phyloP scores from a whole-genome alignment of 2,888 invertebrate genomes.

The Eupeodes luniger region DNA sequence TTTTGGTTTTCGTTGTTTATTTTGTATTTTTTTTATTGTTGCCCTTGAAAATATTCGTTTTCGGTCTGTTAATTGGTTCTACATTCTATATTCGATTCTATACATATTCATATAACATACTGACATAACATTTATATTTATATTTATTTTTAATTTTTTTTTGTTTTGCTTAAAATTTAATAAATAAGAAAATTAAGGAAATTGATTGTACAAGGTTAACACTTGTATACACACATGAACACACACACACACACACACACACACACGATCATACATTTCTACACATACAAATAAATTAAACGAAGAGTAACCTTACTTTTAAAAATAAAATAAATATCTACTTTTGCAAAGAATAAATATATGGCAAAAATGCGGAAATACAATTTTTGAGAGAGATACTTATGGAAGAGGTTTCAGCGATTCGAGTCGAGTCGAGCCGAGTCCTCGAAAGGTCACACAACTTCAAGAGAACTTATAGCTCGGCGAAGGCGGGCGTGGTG shows the following conservation, averaged over 20 bases:
- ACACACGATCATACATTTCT: neutral
- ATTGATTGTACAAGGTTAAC: constrained; percentile 68
- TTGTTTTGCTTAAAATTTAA: constrained; percentile 34
- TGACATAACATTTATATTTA: constrained; percentile 31
- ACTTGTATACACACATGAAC: constrained; percentile 8
- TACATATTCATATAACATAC: neutral
- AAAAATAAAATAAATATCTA: constrained; percentile 8
- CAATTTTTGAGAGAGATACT: constrained; percentile 33
- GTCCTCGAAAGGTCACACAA: constrained; percentile 71
- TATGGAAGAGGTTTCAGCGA: constrained; percentile 44
- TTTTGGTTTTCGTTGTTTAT: neutral
- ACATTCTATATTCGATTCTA: neutral
- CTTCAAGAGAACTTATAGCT: constrained; percentile 21
- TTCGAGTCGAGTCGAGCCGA: neutral
- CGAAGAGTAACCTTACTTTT: constrained; percentile 29
- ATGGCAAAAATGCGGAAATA: constrained; percentile 65
- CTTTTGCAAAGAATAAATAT: constrained; percentile 35
- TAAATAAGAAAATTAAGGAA: constrained; percentile 66
- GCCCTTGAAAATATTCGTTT: constrained; percentile 58
- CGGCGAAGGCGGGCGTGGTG: too few species aligned
- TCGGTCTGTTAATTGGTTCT: constrained; percentile 6
- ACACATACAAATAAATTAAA: constrained; percentile 16
- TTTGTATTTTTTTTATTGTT: constrained; percentile 42
- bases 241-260: neutral
- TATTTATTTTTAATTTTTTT: constrained; percentile 45